Conservation (phyloP, 2,888 invertebrate species). For the Lasioglossum pauxillum region DNA sequence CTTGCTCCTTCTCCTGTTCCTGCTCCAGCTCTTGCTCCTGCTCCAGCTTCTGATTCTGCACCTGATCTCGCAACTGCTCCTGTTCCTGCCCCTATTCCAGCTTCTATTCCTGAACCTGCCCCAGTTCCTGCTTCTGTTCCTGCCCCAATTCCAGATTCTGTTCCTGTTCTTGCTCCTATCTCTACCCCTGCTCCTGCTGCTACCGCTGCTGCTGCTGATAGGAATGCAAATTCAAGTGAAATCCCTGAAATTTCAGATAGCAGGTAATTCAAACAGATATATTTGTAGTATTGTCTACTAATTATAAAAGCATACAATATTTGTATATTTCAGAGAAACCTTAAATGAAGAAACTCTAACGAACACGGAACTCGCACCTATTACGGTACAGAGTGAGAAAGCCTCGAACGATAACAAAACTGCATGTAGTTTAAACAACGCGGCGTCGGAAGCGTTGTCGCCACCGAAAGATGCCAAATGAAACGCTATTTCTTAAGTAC, state of each 20-base stretch:
- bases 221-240: slow-evolving; percentile 75
- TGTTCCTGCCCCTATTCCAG: slow-evolving; percentile 15
- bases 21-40: too few relatives aligned
- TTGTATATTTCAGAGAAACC: slow-evolving; percentile 62
- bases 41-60: too few relatives aligned
- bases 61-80: too few relatives aligned
- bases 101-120: too few relatives aligned
- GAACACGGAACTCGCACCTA: slow-evolving; percentile 17
- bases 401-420: slow-evolving; percentile 60
- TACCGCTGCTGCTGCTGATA: slow-evolving; percentile 66
- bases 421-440: slow-evolving; percentile 54
- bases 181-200: background rate
- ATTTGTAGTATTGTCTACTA: background rate
- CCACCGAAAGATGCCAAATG: slow-evolving; percentile 67
- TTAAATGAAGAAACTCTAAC: slow-evolving; percentile 63
- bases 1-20: too few relatives aligned
- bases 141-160: background rate
- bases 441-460: slow-evolving; percentile 49
- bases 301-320: background rate
- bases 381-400: slow-evolving; percentile 53
- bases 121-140: slow-evolving; percentile 31
- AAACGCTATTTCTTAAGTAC: slow-evolving; percentile 63
- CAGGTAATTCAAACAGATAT: slow-evolving; percentile 63
- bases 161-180: background rate
- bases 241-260: slow-evolving; percentile 66